A percentile compares a stretch with the other conserved stretches of the same genome.
Evolutionary conservation across 2,113 vertebrate species (phyloP).

Genomic region (Sturnus vulgaris): DNA sequence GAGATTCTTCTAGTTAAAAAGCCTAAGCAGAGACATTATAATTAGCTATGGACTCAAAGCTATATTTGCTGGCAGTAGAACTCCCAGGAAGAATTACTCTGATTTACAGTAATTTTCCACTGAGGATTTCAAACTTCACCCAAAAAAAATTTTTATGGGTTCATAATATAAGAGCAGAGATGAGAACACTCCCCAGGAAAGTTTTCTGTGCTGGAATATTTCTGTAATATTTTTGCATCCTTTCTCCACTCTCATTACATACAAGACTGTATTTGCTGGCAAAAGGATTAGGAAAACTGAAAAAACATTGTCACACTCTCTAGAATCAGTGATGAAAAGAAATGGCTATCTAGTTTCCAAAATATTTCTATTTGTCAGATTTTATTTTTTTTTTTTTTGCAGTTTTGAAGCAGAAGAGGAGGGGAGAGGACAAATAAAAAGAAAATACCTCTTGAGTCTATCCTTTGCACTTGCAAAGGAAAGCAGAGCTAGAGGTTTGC

Average conservation of each 20-base stretch:
- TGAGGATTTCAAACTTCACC: not conserved
- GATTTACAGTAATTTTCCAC: constrained; percentile 13
- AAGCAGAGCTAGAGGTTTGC: not conserved
- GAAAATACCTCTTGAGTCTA: not conserved
- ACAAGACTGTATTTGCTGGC: not conserved
- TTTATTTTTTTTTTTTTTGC: not conserved
- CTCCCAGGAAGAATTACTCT: not conserved
- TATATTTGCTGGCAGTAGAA: not conserved
- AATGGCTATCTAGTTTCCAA: not conserved
- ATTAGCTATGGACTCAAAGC: constrained; percentile 22
- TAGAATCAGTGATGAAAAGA: not conserved
- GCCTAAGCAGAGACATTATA: not conserved
- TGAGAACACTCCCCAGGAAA: not conserved
- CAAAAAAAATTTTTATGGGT: not conserved
- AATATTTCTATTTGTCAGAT: not conserved
- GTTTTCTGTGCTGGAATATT: not conserved
- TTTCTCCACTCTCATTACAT: not conserved
- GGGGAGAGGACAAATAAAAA: not conserved
- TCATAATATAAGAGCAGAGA: not conserved
- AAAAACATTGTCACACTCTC: not conserved
- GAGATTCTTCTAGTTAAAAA: constrained; percentile 3
- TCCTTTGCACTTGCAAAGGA: not conserved
- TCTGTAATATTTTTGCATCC: not conserved
- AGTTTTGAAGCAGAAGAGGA: not conserved
- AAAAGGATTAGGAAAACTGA: not conserved